A percentile compares a stretch with the other conserved stretches of the same genome.
Evolutionary conservation across 2,797 vertebrate species (phyloP).

Genomic region (Lagorchestes hirsutus): DNA sequence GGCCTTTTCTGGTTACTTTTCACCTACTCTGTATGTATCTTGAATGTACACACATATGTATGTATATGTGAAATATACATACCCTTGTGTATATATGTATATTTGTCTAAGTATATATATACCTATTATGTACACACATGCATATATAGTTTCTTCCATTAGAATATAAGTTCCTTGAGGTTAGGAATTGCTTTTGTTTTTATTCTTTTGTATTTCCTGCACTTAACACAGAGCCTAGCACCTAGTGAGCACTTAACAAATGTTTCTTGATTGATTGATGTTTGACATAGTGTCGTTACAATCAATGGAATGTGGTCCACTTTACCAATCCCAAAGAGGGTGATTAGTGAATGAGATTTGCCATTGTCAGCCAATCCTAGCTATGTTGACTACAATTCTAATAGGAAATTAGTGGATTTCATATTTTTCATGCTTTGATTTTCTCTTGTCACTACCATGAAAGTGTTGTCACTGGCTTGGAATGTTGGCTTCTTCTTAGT

Average conservation of each 20-base stretch:
- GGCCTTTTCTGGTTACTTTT: not conserved
- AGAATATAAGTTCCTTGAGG: not conserved
- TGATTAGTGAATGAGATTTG: not conserved
- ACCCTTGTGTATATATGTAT: not conserved
- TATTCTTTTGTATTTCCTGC: not conserved
- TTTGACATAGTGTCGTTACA: not conserved
- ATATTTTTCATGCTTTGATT: not conserved
- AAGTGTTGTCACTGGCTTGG: not conserved
- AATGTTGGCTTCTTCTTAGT: not conserved
- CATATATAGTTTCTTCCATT: not conserved
- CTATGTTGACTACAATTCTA: not conserved
- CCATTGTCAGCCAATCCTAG: not conserved
- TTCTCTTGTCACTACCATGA: not conserved
- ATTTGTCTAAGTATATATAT: accelerated
- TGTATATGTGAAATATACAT: not conserved
- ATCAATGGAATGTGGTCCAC: not conserved
- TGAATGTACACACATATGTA: not conserved
- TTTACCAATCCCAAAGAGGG: not conserved
- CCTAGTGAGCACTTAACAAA: not conserved
- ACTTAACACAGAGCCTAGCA: not conserved
- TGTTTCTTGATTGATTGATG: not conserved
- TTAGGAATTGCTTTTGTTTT: not conserved
- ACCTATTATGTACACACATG: not conserved
- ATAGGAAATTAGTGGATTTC: not conserved
- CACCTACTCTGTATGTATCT: not conserved